Evolutionary conservation across 2,888 invertebrate genomes (phyloP), one percentile per base, ranked within the genome.

Genomic region (Polydesmus complanatus): DNA sequence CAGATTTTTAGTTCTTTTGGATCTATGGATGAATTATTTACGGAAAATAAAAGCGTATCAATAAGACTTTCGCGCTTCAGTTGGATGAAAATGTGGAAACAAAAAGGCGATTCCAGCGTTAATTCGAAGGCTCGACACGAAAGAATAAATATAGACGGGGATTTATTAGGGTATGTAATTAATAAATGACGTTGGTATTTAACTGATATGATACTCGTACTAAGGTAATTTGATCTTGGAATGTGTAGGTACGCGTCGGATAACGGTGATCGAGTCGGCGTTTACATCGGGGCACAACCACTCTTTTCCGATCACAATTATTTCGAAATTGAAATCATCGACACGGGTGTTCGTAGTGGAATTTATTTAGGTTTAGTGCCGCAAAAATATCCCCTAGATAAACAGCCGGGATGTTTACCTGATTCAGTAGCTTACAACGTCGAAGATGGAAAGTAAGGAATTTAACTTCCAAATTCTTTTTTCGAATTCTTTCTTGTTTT

Each of bases 391-490:
- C 72, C 73, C 3, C 66, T 75, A 60, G 73, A 75, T 65, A 70
- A 71, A 51, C 73, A 72, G 64, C 75, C 76, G 25, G 76, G 76
- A 2, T 73, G 72, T 70, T 70, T 70, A 26, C 66, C 70, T 18
- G 72, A 74, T 62, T 75, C 75, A 61, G 69, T 76, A 2, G 76
- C 73, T 8, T 75, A 73, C 64, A 72, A 74, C 66, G 71, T 73
- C n/a, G 75, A 74, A 64, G 74, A 75, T 69, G 77, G 76, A 63
- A 73, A 70, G 75, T 74, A 66, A 67, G 70, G 67, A 26, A 25
- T 21, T 56, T 59, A 14, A n/a, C 21, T 18, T 52, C 19, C 11
- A 18, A 14, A 47, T 47, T 47, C 48, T 47, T 47, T 47, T 47
- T 47, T 11, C n/a, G n/a, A n/a, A n/a, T n/a, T n/a, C n/a, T n/a